Conservation (phyloP, 2,797 vertebrate species). For the Halcyon badia region DNA sequence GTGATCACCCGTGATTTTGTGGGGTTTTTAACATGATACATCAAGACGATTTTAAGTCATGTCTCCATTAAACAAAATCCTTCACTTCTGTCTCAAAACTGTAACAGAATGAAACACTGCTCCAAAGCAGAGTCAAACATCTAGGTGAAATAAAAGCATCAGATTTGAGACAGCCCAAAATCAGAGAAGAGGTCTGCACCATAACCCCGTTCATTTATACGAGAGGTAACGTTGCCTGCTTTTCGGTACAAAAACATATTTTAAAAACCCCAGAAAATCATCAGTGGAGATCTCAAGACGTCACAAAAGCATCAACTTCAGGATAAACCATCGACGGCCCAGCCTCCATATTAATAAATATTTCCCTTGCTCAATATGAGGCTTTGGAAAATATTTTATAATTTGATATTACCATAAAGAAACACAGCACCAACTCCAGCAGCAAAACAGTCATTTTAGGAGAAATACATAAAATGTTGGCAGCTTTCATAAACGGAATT, state of each 20-base stretch:
- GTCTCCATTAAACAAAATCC: conserved; percentile 41
- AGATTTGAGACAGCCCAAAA: conserved; percentile 15
- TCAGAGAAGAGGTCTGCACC: background rate
- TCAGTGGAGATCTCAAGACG: background rate
- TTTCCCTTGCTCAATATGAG: background rate
- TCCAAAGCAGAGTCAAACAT: background rate
- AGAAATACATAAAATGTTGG: conserved; percentile 38
- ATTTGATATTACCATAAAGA: background rate
- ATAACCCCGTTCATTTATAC: background rate
- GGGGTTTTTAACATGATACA: conserved; percentile 49
- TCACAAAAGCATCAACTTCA: background rate
- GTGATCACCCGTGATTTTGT: conserved; percentile 67
- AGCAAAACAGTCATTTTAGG: conserved; percentile 25
- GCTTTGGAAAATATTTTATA: conserved; percentile 37
- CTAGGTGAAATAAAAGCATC: conserved; percentile 19
- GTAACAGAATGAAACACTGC: conserved; percentile 40
- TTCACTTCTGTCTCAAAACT: conserved; percentile 40
- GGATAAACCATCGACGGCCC: background rate
- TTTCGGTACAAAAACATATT: background rate
- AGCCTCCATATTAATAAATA: background rate
- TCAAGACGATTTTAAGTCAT: conserved; percentile 54
- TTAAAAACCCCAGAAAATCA: conserved; percentile 9
- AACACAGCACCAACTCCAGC: conserved; percentile 15
- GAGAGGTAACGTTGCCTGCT: background rate
- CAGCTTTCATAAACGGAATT: conserved; percentile 22